Conservation (phyloP, 2,888 invertebrate genomes). For the Agriopis marginaria region DNA sequence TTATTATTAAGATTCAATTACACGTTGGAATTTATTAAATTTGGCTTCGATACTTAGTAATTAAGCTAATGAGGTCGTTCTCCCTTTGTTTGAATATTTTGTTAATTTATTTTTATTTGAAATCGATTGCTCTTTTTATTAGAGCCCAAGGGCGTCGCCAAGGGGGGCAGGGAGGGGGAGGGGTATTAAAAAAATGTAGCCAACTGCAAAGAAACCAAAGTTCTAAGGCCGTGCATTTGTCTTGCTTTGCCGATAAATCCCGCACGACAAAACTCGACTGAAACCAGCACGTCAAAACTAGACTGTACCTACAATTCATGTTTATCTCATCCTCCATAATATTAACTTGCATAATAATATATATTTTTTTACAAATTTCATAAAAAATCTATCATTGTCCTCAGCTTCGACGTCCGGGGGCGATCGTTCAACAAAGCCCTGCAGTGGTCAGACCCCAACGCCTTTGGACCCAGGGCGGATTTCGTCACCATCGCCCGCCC, state of each 20-base stretch:
- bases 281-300: too few relatives aligned
- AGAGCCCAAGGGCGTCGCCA: too few relatives aligned
- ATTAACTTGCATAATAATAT: too few relatives aligned
- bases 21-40: slow-evolving; percentile 29
- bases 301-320: too few relatives aligned
- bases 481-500: slow-evolving; percentile 93
- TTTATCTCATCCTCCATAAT: too few relatives aligned
- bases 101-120: background rate
- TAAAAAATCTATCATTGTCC: slow-evolving; percentile 25
- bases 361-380: background rate
- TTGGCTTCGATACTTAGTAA: slow-evolving; percentile 25
- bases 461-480: slow-evolving; percentile 94
- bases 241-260: too few relatives aligned
- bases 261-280: too few relatives aligned
- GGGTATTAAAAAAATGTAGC: too few relatives aligned
- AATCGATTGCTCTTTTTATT: background rate
- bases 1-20: slow-evolving; percentile 37
- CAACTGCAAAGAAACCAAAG: too few relatives aligned
- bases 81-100: slow-evolving; percentile 14
- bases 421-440: slow-evolving; percentile 93
- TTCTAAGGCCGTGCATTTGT: too few relatives aligned
- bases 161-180: too few relatives aligned
- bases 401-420: slow-evolving; percentile 95
- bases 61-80: slow-evolving; percentile 24
- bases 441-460: slow-evolving; percentile 93